These are phyloP conservation scores for Troilus luridus DNA, from an alignment of 2,888 invertebrate species.

Conservation along the genomic window DNA sequence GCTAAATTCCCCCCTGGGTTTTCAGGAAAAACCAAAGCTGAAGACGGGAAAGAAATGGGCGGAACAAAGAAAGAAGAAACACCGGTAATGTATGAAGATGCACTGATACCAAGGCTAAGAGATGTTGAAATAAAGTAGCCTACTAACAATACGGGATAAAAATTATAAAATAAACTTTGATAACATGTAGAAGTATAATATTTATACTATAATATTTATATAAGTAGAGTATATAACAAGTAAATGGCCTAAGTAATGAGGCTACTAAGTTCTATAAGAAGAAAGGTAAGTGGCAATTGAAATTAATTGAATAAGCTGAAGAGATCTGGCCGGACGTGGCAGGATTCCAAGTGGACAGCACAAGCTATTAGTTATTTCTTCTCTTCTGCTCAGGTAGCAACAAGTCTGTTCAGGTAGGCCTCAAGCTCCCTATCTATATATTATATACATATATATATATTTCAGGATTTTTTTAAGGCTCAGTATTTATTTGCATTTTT, in stretches of 20 bases:
- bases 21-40: too few relatives aligned
- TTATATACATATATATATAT: neutral
- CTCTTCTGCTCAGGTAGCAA: neutral
- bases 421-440: neutral
- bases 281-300: neutral
- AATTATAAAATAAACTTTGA: too few relatives aligned
- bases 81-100: too few relatives aligned
- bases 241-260: neutral
- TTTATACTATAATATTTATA: too few relatives aligned
- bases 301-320: conserved; percentile 18
- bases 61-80: too few relatives aligned
- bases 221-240: neutral
- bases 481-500: neutral
- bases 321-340: neutral
- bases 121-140: too few relatives aligned
- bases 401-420: neutral
- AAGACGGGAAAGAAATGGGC: too few relatives aligned
- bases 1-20: too few relatives aligned
- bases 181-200: too few relatives aligned
- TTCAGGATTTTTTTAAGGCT: neutral
- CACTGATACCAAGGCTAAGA: too few relatives aligned
- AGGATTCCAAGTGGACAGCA: conserved; percentile 1
- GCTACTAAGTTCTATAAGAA: neutral
- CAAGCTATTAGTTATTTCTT: neutral
- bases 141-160: too few relatives aligned